Base-by-base conservation (phyloP, 2,113 vertebrate species). In the Perca flavescens region DNA sequence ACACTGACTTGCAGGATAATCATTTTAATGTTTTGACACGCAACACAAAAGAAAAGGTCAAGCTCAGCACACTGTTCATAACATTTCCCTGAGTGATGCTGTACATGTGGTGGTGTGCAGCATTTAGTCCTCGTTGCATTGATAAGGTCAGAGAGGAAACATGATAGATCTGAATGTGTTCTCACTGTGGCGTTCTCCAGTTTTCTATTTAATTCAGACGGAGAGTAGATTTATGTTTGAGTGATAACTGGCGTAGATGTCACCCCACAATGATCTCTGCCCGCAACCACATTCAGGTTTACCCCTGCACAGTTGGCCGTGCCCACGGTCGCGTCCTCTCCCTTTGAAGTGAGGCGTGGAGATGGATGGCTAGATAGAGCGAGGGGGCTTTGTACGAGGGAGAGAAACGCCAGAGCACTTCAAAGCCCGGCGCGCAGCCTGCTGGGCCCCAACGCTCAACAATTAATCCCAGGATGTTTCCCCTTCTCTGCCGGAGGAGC, bases 391-490 rank as follows among this genome's bases (percentile, higher is more conserved):
- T 90, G 88, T 83, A 87, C 52, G 57, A 77, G 74, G 58, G 75
- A 87, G 91, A 87, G 79, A 54, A 86, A 85, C 57, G 76, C 71
- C 70, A 77, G 85, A 88, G 83, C 83, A 90, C 91, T 91, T 94
- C 93, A 94, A 94, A 95, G 94, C 63, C 74, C 74, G 12, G 65
- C 78, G 28, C 21, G 67, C 82, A 77, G 86, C 79, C 91, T 85
- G 88, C 90, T 77, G 82, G 88, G 91, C 84, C 77, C 70, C 80
- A 70, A 61, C 63, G 65, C 86, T 88, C 92, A 77, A 81, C 93
- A 86, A 90, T 89, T 90, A 92, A 92, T 92, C 91, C 89, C 90
- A 89, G 90, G 80, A 92, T 89, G 82, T 88, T 90, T 87, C 84
- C 83, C 52, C 63, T 87, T 79, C 81, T 82, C 77, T 2, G 79